Evolutionary conservation across 2,888 invertebrate genomes (phyloP).

Genomic region (Biston betularia): DNA sequence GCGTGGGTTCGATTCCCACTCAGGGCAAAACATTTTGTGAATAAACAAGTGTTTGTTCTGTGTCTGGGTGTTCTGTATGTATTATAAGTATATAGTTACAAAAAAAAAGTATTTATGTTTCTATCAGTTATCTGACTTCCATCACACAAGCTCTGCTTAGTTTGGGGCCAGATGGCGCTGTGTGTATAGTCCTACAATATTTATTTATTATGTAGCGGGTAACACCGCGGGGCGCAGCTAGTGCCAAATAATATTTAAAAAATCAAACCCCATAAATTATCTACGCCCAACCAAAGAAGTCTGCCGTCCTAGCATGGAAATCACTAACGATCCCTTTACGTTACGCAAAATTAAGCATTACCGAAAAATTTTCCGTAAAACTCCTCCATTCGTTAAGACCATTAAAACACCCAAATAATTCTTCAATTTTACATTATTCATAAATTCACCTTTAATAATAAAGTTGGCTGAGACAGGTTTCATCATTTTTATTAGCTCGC

Average conservation of each 20-base stretch:
- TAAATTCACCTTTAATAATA: slow-evolving; percentile 44
- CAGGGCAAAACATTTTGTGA: too few species aligned
- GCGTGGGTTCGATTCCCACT: too few species aligned
- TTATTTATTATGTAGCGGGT: too few species aligned
- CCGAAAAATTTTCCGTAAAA: slow-evolving; percentile 32
- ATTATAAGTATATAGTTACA: too few species aligned
- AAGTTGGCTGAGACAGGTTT: slow-evolving; percentile 40
- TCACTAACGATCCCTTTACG: slow-evolving; percentile 9
- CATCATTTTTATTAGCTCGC: slow-evolving; percentile 45
- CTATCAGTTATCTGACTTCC: too few species aligned
- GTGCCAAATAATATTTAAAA: not conserved
- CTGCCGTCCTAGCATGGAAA: not conserved
- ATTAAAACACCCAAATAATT: slow-evolving; percentile 43
- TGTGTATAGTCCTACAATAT: too few species aligned
- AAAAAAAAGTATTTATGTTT: too few species aligned
- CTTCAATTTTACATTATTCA: slow-evolving; percentile 48
- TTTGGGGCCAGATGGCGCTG: too few species aligned
- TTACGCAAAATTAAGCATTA: slow-evolving; percentile 38
- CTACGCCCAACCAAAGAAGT: not conserved
- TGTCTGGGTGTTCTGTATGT: too few species aligned
- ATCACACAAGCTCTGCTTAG: too few species aligned
- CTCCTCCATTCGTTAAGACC: slow-evolving; percentile 31
- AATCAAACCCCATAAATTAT: not conserved
- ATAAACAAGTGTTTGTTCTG: too few species aligned
- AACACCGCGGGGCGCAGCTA: too few species aligned